Evolutionary conservation across 2,888 invertebrate genomes (phyloP).

Genomic region (Agrotis ipsilon): DNA sequence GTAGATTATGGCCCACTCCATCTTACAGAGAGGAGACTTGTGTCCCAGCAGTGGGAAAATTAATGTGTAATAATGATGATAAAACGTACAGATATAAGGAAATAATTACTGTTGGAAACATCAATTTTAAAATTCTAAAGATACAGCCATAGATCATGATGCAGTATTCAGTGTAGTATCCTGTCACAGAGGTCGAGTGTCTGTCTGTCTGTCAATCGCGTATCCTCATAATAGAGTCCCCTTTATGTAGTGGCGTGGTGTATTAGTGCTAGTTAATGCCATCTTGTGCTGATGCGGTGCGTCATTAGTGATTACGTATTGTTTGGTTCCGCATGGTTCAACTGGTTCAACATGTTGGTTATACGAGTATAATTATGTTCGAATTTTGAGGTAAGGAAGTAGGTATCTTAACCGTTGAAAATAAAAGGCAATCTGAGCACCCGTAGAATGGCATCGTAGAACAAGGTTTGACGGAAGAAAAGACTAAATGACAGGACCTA

Average conservation of each 20-base stretch:
- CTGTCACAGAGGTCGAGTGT: not conserved
- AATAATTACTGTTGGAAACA: no score
- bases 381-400: no score
- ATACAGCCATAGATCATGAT: conserved; percentile 25
- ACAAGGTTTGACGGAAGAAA: no score
- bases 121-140: not conserved
- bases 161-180: conserved; percentile 13
- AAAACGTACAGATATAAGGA: no score
- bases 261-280: conserved; percentile 45
- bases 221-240: conserved; percentile 53
- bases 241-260: conserved; percentile 31
- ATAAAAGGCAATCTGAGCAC: no score
- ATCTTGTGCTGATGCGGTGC: conserved; percentile 41
- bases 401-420: no score
- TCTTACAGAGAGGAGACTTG: no score
- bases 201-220: conserved; percentile 20
- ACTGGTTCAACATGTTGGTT: not conserved
- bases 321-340: conserved; percentile 7
- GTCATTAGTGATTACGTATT: conserved; percentile 45
- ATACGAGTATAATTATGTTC: not conserved
- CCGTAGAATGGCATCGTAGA: no score
- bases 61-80: no score
- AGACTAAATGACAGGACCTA: no score
- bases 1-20: no score
- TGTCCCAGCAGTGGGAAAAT: no score